Percentiles rank a stretch among this genome's conserved stretches.
phyloP scores from a whole-genome alignment of 1,140 invertebrate genomes.

The Agrilus planipennis region DNA sequence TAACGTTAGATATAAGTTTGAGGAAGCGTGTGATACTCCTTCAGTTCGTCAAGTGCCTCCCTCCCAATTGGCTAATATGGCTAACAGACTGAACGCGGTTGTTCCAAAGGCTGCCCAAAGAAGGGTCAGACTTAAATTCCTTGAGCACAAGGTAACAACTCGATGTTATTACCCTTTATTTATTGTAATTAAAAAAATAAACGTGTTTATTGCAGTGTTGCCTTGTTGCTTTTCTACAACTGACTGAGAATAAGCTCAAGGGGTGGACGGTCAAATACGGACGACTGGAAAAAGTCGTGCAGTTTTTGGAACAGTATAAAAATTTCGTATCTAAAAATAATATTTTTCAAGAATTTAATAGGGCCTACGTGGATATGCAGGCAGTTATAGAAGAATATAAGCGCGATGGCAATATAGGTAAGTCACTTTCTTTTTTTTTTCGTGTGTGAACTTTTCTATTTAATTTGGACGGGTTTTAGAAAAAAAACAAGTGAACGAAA shows the following conservation, averaged over 20 bases:
- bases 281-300: constrained; percentile 65
- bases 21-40: constrained; percentile 47
- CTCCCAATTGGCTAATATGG: constrained; percentile 72
- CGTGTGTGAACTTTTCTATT: neutral
- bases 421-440: constrained; percentile 16
- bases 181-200: neutral
- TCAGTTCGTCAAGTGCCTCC: constrained; percentile 51
- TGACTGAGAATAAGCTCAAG: constrained; percentile 79
- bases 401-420: constrained; percentile 67
- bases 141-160: constrained; percentile 64
- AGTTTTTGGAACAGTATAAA: constrained; percentile 76
- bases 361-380: constrained; percentile 83
- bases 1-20: constrained; percentile 62
- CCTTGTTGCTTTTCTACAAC: constrained; percentile 77
- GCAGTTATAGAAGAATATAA: constrained; percentile 86
- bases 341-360: constrained; percentile 90
- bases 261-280: constrained; percentile 85
- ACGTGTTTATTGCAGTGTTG: constrained; percentile 52
- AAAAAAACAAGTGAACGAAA: constrained; percentile 58
- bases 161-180: neutral
- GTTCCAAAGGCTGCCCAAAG: constrained; percentile 59
- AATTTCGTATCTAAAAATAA: constrained; percentile 85
- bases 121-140: constrained; percentile 71
- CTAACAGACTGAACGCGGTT: constrained; percentile 57
- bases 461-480: constrained; percentile 34